These are phyloP conservation scores for Sciurus niger DNA, from an alignment of 2,113 vertebrate genomes.

Conservation along the genomic window DNA sequence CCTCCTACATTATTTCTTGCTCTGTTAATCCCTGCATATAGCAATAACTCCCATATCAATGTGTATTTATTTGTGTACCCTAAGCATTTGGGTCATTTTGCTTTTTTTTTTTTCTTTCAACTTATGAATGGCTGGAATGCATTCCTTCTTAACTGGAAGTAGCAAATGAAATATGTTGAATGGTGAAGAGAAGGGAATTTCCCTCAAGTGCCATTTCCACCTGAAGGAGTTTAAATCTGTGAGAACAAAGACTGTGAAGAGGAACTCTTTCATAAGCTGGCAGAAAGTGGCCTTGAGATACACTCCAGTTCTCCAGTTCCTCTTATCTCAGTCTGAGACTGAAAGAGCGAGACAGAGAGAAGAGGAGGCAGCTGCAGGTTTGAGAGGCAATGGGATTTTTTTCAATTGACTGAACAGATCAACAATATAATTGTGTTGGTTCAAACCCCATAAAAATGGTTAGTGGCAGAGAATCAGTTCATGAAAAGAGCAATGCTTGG, in stretches of 20 bases:
- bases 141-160: not conserved
- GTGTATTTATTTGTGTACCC: not conserved
- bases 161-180: not conserved
- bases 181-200: constrained; percentile 30
- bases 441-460: constrained; percentile 41
- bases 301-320: not conserved
- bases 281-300: constrained; percentile 50
- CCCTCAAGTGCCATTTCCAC: constrained; percentile 52
- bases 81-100: constrained; percentile 2
- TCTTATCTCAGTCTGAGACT: constrained; percentile 25
- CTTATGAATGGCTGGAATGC: not conserved
- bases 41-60: not conserved
- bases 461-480: constrained; percentile 20
- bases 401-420: constrained; percentile 49
- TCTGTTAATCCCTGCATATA: not conserved
- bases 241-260: constrained; percentile 44
- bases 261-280: constrained; percentile 48
- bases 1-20: not conserved
- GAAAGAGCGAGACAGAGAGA: not conserved
- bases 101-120: not conserved
- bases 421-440: constrained; percentile 13
- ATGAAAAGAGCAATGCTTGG: constrained; percentile 28
- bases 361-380: not conserved
- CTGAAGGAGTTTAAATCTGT: constrained; percentile 57
- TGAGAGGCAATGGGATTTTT: constrained; percentile 24